Percentiles rank a stretch among this genome's conserved stretches.
phyloP scores from a whole-genome alignment of 1,140 invertebrate species.

The Drosophila busckii region DNA sequence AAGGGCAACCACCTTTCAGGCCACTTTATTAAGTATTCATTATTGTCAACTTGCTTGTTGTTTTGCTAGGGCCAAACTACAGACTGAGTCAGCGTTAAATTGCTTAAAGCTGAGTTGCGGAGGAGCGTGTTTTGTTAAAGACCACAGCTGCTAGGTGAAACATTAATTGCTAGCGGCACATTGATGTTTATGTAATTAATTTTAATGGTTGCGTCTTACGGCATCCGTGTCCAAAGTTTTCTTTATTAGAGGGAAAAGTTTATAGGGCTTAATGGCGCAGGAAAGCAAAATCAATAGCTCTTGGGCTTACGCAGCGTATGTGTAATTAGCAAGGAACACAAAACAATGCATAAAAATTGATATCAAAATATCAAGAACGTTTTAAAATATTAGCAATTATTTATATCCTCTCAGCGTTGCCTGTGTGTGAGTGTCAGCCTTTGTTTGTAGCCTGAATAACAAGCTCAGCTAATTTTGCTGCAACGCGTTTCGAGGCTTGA shows the following conservation, averaged over 20 bases:
- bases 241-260: too few species aligned
- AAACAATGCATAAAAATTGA: too few species aligned
- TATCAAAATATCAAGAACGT: too few species aligned
- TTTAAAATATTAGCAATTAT: too few species aligned
- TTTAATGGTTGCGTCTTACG: constrained; percentile 60
- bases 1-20: constrained; percentile 47
- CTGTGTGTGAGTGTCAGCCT: not conserved
- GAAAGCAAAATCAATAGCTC: constrained; percentile 41
- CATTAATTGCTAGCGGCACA: constrained; percentile 63
- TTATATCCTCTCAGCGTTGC: not conserved
- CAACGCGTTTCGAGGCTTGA: constrained; percentile 14
- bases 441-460: constrained; percentile 1
- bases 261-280: too few species aligned
- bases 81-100: constrained; percentile 15
- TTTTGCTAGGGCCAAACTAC: constrained; percentile 1
- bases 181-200: constrained; percentile 71
- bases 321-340: constrained; percentile 42
- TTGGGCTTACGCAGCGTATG: constrained; percentile 16
- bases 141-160: constrained; percentile 24
- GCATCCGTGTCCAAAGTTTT: constrained; percentile 14
- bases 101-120: constrained; percentile 25
- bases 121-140: not conserved
- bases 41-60: constrained; percentile 59
- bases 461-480: constrained; percentile 29
- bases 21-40: constrained; percentile 75